Base-by-base conservation (phyloP, 1,140 invertebrate species). In the Littorina saxatilis region DNA sequence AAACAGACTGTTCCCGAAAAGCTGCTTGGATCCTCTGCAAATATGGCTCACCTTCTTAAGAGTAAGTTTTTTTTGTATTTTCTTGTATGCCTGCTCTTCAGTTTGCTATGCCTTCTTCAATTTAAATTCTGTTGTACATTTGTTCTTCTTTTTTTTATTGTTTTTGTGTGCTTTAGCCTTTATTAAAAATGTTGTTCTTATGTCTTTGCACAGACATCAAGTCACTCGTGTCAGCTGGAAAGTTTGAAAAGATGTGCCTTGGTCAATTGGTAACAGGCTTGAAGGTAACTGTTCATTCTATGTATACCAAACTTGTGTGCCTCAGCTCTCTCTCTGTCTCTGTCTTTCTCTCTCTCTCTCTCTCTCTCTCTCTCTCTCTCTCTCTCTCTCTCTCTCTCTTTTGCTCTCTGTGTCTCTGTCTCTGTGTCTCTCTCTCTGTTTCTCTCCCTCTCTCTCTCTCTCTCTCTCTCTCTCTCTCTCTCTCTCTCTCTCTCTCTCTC, bases 241-340 rank as follows among this genome's bases (percentile, higher is more conserved):
- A 81, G 39, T 86, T 79, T 84, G 85, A 86, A 20, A 83, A 77
- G 27, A 58, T 81, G 20, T 84, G 81, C 52, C 32, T 86, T 3
- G 85, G 85, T 17, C 73, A 86, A 35, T 11, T 86, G 15, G 82
- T 86, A 81, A 81, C 35, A 35, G 77, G 81, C 52, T 75, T 86
- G 17, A 84, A 86, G 83, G 85, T 86, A 27, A 32, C 20, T 29
- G 3, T 5, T 78, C 35, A 47, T 20, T n/a, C n/a, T n/a, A n/a
- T n/a, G n/a, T n/a, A n/a, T n/a, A n/a, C n/a, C n/a, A n/a, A n/a
- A n/a, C n/a, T n/a, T n/a, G n/a, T n/a, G n/a, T n/a, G n/a, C n/a
- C n/a, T n/a, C n/a, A n/a, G n/a, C n/a, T n/a, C n/a, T n/a, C n/a
- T n/a, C n/a, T n/a, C n/a, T n/a, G n/a, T n/a, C n/a, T n/a, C n/a